Percentiles rank a stretch among this genome's conserved stretches.
phyloP scores from a whole-genome alignment of 2,797 vertebrate genomes.

The Urophycis tenuis region DNA sequence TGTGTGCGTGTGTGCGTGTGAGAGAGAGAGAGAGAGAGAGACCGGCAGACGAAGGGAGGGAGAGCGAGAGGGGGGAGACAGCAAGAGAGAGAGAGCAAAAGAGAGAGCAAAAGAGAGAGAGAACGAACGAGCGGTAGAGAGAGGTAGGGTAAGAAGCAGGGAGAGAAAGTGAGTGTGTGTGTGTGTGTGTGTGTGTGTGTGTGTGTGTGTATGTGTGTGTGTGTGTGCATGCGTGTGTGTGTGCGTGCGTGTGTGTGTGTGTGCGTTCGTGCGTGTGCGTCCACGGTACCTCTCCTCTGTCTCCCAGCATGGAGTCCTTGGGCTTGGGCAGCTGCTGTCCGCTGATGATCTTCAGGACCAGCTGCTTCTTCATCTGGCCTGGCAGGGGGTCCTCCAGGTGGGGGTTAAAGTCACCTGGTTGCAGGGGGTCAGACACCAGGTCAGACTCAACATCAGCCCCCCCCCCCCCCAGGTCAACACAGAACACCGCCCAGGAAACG shows the following conservation, averaged over 20 bases:
- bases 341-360: slow-evolving; percentile 90
- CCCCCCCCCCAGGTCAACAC: not conserved
- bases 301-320: slow-evolving; percentile 93
- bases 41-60: no score
- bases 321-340: slow-evolving; percentile 99
- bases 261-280: not conserved
- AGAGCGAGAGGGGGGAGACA: no score
- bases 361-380: slow-evolving; percentile 86
- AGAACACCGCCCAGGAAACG: no score
- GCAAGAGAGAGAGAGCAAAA: no score
- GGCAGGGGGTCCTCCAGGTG: slow-evolving; percentile 84
- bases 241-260: no score
- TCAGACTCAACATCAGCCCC: not conserved
- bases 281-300: slow-evolving; percentile 86
- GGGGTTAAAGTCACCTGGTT: slow-evolving; percentile 86
- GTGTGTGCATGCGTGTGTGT: no score
- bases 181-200: no score
- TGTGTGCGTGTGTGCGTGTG: no score
- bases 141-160: not conserved
- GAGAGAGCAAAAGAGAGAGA: no score
- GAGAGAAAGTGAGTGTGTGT: not conserved
- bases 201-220: no score
- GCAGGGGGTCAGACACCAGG: not conserved
- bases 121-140: not conserved
- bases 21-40: no score